Base-by-base conservation (phyloP, 37 sponge, comb jelly and placozoan genomes). In the Axinella damicornis region DNA sequence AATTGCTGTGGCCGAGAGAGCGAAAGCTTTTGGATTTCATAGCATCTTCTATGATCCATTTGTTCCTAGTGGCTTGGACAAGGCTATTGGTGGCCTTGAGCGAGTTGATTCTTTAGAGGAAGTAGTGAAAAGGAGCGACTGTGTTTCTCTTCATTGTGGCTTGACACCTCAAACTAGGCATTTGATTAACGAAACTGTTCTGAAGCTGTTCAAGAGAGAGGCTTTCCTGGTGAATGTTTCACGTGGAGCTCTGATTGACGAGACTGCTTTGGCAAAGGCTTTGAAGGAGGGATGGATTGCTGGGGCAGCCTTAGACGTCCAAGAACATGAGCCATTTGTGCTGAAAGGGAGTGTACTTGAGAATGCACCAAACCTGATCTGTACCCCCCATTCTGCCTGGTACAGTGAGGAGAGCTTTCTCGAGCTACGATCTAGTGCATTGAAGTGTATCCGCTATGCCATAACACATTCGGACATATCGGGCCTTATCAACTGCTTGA, bases 231-330 rank as follows among this genome's bases (percentile, higher is more conserved):
- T 95, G 57, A 95, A 95, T 54, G 81, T 82, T 6, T 66, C 96
- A n/a, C 69, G 96, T 38, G 96, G 96, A 22, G 88, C 86, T 13
- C 68, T 91, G 65, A 65, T 95, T 30, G 96, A 95, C 40, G 96
- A 95, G 75, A 60, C 36, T 28, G 96, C 96, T 15, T 46, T 95
- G n/a, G 90, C 84, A 4, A 66, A 78, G 22, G 96, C 96, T 24
- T 74, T 95, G 46, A 89, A 83, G 27, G 61, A 80, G 1, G 96
- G 96, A 0, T 36, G 76, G 67, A 22, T 95, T 27, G 93, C 86
- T 20, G 93, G 93, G 37, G 96, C 93, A 56, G 96, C 90, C 34
- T 76, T 95, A 27, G 96, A 95, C 52, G 96, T 95, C 5, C 86
- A 89, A 31, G 90, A 86, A 63, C 28, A 73, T 21, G 96, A 95